Percentiles rank a stretch among this genome's conserved stretches.
Evolutionary conservation across 2,113 vertebrate species (phyloP).

Genomic region (Ibidorhyncha struthersii): DNA sequence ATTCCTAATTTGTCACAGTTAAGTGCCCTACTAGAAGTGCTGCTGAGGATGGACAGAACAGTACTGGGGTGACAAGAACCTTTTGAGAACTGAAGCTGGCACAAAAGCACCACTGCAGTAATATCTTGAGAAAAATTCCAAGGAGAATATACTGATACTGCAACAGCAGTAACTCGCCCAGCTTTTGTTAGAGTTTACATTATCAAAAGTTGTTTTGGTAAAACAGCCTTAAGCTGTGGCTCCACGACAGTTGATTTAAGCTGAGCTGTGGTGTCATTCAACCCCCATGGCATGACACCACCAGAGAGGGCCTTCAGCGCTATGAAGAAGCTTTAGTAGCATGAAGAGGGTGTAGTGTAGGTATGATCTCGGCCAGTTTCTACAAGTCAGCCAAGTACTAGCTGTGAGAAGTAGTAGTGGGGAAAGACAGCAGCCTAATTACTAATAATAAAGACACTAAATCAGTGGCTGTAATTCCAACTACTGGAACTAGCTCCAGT

Average conservation of each 20-base stretch:
- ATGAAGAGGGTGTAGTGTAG: accelerated
- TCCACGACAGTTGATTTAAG: not conserved
- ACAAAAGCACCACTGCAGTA: not conserved
- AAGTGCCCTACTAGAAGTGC: not conserved
- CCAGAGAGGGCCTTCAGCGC: not conserved
- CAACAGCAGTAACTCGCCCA: not conserved
- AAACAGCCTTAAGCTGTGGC: not conserved
- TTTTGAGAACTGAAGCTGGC: not conserved
- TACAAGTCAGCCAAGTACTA: not conserved
- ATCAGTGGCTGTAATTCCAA: not conserved
- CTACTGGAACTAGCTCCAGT: not conserved
- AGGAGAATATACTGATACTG: not conserved
- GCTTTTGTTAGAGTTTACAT: not conserved
- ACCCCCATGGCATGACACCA: accelerated
- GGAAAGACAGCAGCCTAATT: not conserved
- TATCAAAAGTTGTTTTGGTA: not conserved
- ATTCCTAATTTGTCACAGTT: not conserved
- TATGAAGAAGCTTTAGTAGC: not conserved
- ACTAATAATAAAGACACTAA: not conserved
- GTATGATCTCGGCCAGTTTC: not conserved
- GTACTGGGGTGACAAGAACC: not conserved
- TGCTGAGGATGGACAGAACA: not conserved
- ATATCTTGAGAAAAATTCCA: not conserved
- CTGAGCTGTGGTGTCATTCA: not conserved
- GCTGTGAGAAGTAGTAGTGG: not conserved